Base-by-base conservation (phyloP, 2,888 invertebrate species). In the Eilema depressum region DNA sequence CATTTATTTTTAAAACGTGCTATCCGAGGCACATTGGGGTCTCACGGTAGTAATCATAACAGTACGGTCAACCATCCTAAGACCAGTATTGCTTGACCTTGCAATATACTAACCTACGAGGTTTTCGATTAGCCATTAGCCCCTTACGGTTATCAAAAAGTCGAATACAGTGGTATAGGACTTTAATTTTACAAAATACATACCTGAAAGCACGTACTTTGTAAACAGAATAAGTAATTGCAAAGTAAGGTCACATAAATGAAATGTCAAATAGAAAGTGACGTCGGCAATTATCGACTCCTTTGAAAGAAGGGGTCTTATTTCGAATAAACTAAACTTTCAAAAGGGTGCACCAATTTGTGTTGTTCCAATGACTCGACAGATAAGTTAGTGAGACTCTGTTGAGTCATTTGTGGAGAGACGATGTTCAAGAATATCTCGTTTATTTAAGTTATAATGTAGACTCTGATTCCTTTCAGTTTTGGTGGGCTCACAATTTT, bases 271-370 rank as follows among this genome's bases (percentile, higher is more conserved):
- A 53, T 53, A 53, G 20, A 53, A 53, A 53, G n/a, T 53, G 53
- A 53, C 47, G 53, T 17, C n/a, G 10, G n/a, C n/a, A 53, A 53
- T 53, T 53, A 53, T 53, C 53, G 53, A 53, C 8, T 53, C 17
- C 53, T 53, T 53, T 53, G n/a, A 20, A n/a, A 53, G 53, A 53
- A 53, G n/a, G 53, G 53, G 8, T 53, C 53, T 53, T 53, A 53
- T 53, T n/a, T 53, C n/a, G 53, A 53, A 53, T 53, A 53, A n/a
- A n/a, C n/a, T 53, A 53, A 53, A 53, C 53, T 53, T 53, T 53
- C 53, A 53, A 53, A 53, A n/a, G 53, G 53, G 53, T 53, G 53
- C 53, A 53, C 53, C 53, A 53, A 53, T 53, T 53, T 53, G n/a
- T 53, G 53, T 53, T 53, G 53, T 53, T 53, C 53, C 53, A 53